These are phyloP conservation scores for Callyntrura guangdongensis DNA, from an alignment of 2,888 invertebrate genomes.

Conservation along the genomic window DNA sequence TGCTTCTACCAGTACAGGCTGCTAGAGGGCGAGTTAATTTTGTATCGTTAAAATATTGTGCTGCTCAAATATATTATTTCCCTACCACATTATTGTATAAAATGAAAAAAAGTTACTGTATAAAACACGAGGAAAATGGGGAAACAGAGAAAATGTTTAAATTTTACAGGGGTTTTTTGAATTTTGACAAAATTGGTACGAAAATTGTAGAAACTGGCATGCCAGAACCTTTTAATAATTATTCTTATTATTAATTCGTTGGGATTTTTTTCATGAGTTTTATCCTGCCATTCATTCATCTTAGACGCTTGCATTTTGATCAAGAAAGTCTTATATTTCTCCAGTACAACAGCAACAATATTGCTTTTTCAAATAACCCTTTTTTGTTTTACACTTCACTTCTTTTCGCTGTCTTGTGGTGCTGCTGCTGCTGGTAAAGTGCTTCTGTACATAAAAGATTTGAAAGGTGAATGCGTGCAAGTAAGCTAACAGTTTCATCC, in stretches of 20 bases:
- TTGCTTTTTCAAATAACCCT: conserved; percentile 22
- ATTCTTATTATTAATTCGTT: too few relatives aligned
- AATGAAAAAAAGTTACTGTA: not conserved
- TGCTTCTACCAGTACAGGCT: conserved; percentile 3
- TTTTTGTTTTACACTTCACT: conserved; percentile 17
- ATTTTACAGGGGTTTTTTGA: conserved; percentile 21
- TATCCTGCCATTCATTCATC: too few relatives aligned
- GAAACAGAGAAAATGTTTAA: not conserved
- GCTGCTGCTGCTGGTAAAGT: not conserved
- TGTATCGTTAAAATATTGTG: not conserved
- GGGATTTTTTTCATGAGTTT: too few relatives aligned
- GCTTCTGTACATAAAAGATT: not conserved
- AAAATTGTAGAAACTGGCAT: too few relatives aligned
- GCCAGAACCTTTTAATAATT: too few relatives aligned
- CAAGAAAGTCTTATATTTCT: conserved; percentile 22
- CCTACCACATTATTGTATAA: too few relatives aligned
- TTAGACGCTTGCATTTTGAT: conserved; percentile 12
- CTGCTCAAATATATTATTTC: not conserved
- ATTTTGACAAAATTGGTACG: not conserved
- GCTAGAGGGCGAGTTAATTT: conserved; percentile 3
- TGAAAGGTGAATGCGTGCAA: conserved; percentile 21
- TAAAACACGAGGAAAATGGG: conserved; percentile 22
- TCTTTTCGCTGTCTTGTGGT: conserved; percentile 10
- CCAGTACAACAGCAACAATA: conserved; percentile 27
- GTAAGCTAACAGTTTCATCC: conserved; percentile 25